Evolutionary conservation across 2,888 invertebrate genomes (phyloP).

Genomic region (Petrophora chlorosata): DNA sequence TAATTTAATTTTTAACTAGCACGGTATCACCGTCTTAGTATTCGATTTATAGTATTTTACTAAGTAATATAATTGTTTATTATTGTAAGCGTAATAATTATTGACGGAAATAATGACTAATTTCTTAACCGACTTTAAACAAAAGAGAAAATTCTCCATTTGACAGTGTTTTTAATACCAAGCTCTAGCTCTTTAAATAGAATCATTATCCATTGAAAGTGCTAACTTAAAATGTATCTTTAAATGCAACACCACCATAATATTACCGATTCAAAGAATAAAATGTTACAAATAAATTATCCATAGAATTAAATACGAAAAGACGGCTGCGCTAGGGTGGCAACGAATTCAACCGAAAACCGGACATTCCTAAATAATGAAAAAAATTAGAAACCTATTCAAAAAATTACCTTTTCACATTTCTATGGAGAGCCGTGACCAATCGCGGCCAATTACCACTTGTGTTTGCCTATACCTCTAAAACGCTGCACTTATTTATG

Average conservation of each 20-base stretch:
- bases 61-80: too few relatives aligned
- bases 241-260: not conserved
- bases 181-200: too few relatives aligned
- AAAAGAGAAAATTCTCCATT: too few relatives aligned
- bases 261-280: not conserved
- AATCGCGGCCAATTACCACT: slow-evolving; percentile 64
- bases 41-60: too few relatives aligned
- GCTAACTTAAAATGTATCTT: slow-evolving; percentile 1
- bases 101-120: too few relatives aligned
- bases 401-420: not conserved
- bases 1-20: too few relatives aligned
- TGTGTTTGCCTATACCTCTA: slow-evolving; percentile 59
- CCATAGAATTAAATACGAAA: slow-evolving; percentile 7
- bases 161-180: too few relatives aligned
- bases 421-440: slow-evolving; percentile 52
- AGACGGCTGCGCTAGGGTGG: slow-evolving; percentile 3
- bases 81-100: too few relatives aligned
- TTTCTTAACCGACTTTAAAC: too few relatives aligned
- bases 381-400: too few relatives aligned
- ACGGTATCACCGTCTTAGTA: too few relatives aligned
- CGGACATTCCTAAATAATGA: too few relatives aligned
- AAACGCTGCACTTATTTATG: slow-evolving; percentile 41
- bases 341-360: not conserved
- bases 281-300: slow-evolving; percentile 1
- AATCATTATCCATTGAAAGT: not conserved